Evolutionary conservation across 2,888 invertebrate genomes (phyloP).

Genomic region (Ophonus ardosiacus): DNA sequence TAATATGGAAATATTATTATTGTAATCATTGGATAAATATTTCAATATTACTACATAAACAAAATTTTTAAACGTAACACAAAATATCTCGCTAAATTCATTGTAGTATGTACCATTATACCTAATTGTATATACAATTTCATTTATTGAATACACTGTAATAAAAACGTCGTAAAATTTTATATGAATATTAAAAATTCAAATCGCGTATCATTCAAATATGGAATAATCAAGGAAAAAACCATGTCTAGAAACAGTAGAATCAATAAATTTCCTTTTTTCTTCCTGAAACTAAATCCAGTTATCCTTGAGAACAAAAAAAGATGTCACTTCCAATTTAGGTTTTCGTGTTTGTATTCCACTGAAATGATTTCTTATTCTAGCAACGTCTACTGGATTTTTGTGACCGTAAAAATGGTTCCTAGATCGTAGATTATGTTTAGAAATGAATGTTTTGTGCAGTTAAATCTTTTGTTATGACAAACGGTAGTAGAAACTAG

Average conservation of each 20-base stretch:
- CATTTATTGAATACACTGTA: not conserved
- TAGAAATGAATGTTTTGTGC: slow-evolving; percentile 1
- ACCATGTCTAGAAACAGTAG: not conserved
- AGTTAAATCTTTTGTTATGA: not conserved
- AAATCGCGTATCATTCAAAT: slow-evolving; percentile 9
- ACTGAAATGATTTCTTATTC: slow-evolving; percentile 10
- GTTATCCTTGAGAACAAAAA: slow-evolving; percentile 53
- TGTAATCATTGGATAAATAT: no score
- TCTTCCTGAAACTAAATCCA: slow-evolving; percentile 11
- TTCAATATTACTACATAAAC: no score
- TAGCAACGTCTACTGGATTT: slow-evolving; percentile 4
- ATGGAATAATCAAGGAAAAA: slow-evolving; percentile 35
- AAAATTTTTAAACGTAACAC: no score
- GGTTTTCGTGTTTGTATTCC: slow-evolving; percentile 62
- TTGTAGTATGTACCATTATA: no score
- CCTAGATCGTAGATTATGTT: slow-evolving; percentile 9
- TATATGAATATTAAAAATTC: slow-evolving; percentile 20
- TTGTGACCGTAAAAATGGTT: not conserved
- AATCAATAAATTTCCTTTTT: slow-evolving; percentile 15
- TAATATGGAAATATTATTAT: no score
- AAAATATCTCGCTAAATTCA: no score
- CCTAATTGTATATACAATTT: not conserved
- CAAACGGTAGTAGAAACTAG: slow-evolving; percentile 7
- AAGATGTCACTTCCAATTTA: slow-evolving; percentile 59
- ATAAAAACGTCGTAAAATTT: slow-evolving; percentile 11